Evolutionary conservation across 2,797 vertebrate species (phyloP), one percentile per base, ranked within the genome.

Genomic region (Tadarida brasiliensis): DNA sequence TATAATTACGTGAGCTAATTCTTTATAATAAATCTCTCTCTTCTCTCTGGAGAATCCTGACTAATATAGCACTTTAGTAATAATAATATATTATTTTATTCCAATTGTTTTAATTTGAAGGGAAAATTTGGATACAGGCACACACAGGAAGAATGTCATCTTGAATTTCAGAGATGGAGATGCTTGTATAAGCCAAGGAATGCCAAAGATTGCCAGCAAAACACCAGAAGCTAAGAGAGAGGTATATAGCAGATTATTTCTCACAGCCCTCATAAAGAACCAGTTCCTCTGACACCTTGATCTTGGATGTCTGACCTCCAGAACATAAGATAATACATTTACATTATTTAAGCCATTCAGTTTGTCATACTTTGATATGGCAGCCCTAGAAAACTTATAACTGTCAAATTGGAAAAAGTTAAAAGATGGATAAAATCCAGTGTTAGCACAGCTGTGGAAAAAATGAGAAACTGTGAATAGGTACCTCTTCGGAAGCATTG

Each of bases 131-230:
- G 49, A 68, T 14, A 78, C 16, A 81, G 8, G 22, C 30, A 84
- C n/a, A 67, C 47, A 26, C 19, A 51, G 5, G n/a, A 22, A 67
- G 47, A 84, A 84, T 47, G 61, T 30, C 44, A 71, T 47, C 9
- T 49, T 82, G 56, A 70, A 90, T n/a, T n/a, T 61, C 35, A 70
- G 19, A 65, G 22, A 39, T 77, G n/a, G 59, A 39, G 30, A 24
- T 77, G 59, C 71, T 93, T 91, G 35, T 73, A 67, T 24, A 87
- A 78, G 63, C 14, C 71, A 93, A 77, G n/a, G n/a, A 15, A 73
- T 87, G 17, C 49, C 24, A 93, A 78, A 73, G 56, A 22, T 78
- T 91, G 39, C 39, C 39, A 61, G 30, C 11, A 57, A 65, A 33
- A 5, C 61, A 77, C 17, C 24, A 65, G 17, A 19, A 88, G 26